A percentile compares a stretch with the other conserved stretches of the same genome.
Evolutionary conservation across 1,140 invertebrate genomes (phyloP).

Genomic region (Drosophila kanapiae): DNA sequence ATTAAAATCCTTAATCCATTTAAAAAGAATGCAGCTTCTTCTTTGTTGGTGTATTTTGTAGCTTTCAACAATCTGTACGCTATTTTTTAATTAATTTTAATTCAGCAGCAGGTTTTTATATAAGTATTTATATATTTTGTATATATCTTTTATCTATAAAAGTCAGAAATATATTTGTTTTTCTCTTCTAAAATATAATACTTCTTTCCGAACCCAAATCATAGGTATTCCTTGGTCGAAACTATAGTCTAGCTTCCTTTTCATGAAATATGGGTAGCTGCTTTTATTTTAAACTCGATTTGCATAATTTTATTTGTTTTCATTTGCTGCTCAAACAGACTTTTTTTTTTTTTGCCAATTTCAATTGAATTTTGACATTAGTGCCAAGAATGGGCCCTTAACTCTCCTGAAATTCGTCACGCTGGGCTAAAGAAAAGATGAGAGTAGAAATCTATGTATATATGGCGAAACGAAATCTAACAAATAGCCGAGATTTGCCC

Average conservation of each 20-base stretch:
- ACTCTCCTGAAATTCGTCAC: slow-evolving; percentile 49
- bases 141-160: no score
- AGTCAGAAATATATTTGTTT: no score
- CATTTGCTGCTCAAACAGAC: slow-evolving; percentile 53
- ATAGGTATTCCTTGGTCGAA: neutral
- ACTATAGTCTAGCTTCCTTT: no score
- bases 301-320: slow-evolving; percentile 79
- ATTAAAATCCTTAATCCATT: no score
- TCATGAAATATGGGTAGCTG: slow-evolving; percentile 11
- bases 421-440: slow-evolving; percentile 19
- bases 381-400: slow-evolving; percentile 19
- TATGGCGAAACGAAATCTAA: slow-evolving; percentile 40
- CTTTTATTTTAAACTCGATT: slow-evolving; percentile 55
- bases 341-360: slow-evolving; percentile 45
- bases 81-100: neutral
- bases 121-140: neutral
- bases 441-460: slow-evolving; percentile 28
- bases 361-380: slow-evolving; percentile 81
- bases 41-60: neutral
- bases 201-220: no score
- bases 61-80: no score
- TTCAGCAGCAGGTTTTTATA: fast-evolving
- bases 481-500: slow-evolving; percentile 69
- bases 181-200: no score
- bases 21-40: neutral